Percentiles rank a stretch among this genome's conserved stretches.
phyloP scores from a whole-genome alignment of 2,113 vertebrate genomes.

The Athene cunicularia region DNA sequence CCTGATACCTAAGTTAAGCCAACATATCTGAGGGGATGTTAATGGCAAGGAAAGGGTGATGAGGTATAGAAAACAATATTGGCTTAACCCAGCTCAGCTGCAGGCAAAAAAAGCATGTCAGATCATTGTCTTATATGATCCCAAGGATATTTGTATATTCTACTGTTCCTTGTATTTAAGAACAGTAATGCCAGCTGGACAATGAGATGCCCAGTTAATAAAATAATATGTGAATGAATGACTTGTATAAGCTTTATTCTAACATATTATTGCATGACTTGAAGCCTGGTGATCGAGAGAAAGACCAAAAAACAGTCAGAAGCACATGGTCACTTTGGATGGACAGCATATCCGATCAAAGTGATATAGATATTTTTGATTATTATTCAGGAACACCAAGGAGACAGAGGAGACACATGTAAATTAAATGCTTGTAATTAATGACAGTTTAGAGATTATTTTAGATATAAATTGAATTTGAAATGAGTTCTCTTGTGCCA shows the following conservation, averaged over 20 bases:
- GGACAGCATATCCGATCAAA: background rate
- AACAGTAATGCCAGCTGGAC: background rate
- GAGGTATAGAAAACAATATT: accelerated
- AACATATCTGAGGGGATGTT: background rate
- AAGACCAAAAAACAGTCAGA: background rate
- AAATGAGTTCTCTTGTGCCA: background rate
- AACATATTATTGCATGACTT: background rate
- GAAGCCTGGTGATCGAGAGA: background rate
- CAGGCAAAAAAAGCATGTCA: background rate
- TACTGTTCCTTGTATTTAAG: background rate
- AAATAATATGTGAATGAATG: background rate
- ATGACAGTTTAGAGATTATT: background rate
- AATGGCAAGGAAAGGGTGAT: background rate
- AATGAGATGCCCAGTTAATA: background rate
- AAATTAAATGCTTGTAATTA: background rate
- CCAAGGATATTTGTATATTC: background rate
- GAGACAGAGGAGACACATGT: background rate
- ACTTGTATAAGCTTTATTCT: background rate
- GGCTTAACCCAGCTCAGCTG: background rate
- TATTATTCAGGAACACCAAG: background rate
- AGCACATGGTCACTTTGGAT: background rate
- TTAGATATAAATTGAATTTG: background rate
- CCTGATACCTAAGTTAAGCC: background rate
- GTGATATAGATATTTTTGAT: background rate
- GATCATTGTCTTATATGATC: background rate